Evolutionary conservation across 1,140 invertebrate species (phyloP), one percentile per base, ranked within the genome.

Genomic region (Macrobrachium nipponense): DNA sequence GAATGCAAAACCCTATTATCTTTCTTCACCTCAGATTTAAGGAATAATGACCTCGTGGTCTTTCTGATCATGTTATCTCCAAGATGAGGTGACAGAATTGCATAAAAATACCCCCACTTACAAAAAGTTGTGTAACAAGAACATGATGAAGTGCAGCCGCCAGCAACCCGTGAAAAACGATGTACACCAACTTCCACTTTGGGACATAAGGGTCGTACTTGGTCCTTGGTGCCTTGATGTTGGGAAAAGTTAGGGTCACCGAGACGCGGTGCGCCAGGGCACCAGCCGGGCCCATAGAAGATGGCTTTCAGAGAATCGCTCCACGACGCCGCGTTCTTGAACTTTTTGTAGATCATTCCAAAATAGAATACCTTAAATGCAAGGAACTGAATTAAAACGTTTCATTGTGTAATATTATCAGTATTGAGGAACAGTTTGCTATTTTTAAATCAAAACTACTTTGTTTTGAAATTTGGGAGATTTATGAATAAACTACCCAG

Each of bases 221-320:
- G 20, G 44, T 17, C 18, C 83, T 79, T 10, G 75, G 60, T 11
- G 51, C 51, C 5, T 27, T 44, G 6, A 73, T 20, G 5, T 61
- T 58, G 5, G 77, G 76, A 15, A 72, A 59, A 15, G 44, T 43
- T 51, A 14, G 78, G 77, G 27, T 72, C 20, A 18, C 84, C 84
- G 10, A 86, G 51, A 18, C 84, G 75, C 4, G 84, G 64, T 8
- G 84, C 51, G 10, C 77, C 84, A 2, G 84, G 84, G 20, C 20
- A 58, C 84, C 84, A 86, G 17, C 84, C 84, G 2, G 84, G 84
- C 0, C 84, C 84, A 59, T 80, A 86, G 66, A 86, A 86, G 12
- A 86, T 23, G 14, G 77, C 62, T 23, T 86, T 86, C 27, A 86
- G 43, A 58, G 77, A 43, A 59, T 86, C 66, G 12, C 27, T 58